Evolutionary conservation across 2,888 invertebrate species (phyloP).

Genomic region (Hartigia nigra): DNA sequence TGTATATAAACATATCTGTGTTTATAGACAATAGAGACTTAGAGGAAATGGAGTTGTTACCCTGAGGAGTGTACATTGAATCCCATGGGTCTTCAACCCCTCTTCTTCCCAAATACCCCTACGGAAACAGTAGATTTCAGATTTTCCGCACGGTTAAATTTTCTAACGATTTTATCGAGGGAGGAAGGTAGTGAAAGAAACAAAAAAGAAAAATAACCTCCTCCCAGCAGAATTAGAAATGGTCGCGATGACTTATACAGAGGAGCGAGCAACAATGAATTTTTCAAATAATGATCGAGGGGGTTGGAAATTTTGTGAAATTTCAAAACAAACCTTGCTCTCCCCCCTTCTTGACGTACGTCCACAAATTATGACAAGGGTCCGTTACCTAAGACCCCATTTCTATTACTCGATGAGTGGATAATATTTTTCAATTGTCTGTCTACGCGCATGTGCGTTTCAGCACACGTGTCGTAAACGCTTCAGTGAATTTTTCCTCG

Average conservation of each 20-base stretch:
- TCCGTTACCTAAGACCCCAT: constrained; percentile 3
- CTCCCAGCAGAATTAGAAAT: background rate
- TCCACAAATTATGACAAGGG: background rate
- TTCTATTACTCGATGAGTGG: constrained; percentile 18
- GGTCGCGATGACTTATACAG: background rate
- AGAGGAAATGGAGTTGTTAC: background rate
- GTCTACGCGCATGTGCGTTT: background rate
- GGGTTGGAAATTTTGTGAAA: background rate
- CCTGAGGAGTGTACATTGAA: background rate
- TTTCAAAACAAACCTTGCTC: background rate
- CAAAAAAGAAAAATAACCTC: background rate
- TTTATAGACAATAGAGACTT: background rate
- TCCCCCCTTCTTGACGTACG: background rate
- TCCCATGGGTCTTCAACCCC: background rate
- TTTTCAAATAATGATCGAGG: background rate
- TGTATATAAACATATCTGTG: background rate
- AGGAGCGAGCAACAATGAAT: background rate
- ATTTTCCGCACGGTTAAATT: background rate
- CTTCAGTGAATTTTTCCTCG: constrained; percentile 16
- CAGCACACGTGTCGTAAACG: constrained; percentile 2
- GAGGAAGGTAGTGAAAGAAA: background rate
- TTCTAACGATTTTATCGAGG: background rate
- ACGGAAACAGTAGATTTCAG: background rate
- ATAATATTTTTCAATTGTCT: background rate
- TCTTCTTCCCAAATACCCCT: background rate